Evolutionary conservation across 2,797 vertebrate genomes (phyloP).

Genomic region (Dallia pectoralis): DNA sequence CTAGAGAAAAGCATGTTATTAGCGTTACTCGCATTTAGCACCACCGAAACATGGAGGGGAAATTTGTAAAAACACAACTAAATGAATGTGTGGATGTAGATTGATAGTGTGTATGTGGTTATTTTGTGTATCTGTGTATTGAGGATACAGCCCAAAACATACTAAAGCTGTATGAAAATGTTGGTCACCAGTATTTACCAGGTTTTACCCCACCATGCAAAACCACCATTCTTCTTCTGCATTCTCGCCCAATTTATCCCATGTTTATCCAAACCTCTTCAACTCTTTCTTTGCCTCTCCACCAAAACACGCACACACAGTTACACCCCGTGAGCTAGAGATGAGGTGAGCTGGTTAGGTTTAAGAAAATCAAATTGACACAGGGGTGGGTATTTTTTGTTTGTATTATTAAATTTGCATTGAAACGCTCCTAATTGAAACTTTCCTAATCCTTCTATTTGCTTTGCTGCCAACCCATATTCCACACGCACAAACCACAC

Average conservation of each 20-base stretch:
- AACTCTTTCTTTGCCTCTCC: conserved; percentile 51
- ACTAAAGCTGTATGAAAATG: neutral
- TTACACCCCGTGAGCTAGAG: neutral
- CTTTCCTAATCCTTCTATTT: neutral
- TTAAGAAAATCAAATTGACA: neutral
- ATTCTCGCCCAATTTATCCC: conserved; percentile 42
- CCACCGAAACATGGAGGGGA: no score
- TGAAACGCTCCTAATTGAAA: neutral
- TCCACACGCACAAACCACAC: neutral
- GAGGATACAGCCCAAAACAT: neutral
- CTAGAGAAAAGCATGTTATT: no score
- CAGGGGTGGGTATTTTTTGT: conserved; percentile 4
- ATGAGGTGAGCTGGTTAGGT: neutral
- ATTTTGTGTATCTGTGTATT: neutral
- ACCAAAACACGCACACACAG: conserved; percentile 36
- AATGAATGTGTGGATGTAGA: no score
- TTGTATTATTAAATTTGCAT: neutral
- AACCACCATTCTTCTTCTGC: conserved; percentile 39
- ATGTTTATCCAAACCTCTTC: conserved; percentile 48
- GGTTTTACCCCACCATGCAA: conserved; percentile 5
- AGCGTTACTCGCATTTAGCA: no score
- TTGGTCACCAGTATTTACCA: neutral
- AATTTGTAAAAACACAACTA: no score
- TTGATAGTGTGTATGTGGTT: neutral
- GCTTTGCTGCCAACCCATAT: neutral